Base-by-base conservation (phyloP, 2,888 invertebrate species). In the Apantesis nais region DNA sequence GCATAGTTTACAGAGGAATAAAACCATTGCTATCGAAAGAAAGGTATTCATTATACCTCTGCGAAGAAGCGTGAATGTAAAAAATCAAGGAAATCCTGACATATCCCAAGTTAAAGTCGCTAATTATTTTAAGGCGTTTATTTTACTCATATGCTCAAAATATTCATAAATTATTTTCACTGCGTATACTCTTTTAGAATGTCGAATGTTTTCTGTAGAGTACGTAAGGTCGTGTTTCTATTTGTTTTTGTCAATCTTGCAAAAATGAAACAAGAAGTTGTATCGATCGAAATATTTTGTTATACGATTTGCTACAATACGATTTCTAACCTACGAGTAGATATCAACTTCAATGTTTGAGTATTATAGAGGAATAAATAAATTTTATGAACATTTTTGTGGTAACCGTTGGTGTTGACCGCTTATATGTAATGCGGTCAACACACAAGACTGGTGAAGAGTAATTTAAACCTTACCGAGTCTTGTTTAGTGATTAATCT, bases 221-320 rank as follows among this genome's bases (percentile, higher is more conserved):
- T 31, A 29, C 19, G 31, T 25, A 22, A 64, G 65, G 73, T 71
- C 74, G 67, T 65, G 65, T n/a, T 58, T 62, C 70, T 69, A 67
- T 76, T 75, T 73, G 66, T 73, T 61, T 79, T 70, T 74, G 76
- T 74, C 73, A 78, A 73, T 75, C 67, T 75, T 65, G 71, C 72
- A 71, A 70, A 76, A 72, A 72, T 72, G 64, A 55, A 41, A 62
- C 63, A 62, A 52, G 67, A 67, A 71, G 61, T 67, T 76, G 34
- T 76, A 74, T 81, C 71, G 72, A 72, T 70, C 62, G 52, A 71
- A 71, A 71, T 70, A 65, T 70, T 48, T 70, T 67, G 58, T 62
- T 58, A 39, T n/a, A n/a, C n/a, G n/a, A n/a, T n/a, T n/a, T n/a
- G n/a, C n/a, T n/a, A n/a, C n/a, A n/a, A n/a, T n/a, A 66, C 48